Percentiles rank a stretch among this genome's conserved stretches.
These are phyloP conservation scores for Grantiella picta DNA, from an alignment of 2,113 vertebrate species.

Conservation along the genomic window DNA sequence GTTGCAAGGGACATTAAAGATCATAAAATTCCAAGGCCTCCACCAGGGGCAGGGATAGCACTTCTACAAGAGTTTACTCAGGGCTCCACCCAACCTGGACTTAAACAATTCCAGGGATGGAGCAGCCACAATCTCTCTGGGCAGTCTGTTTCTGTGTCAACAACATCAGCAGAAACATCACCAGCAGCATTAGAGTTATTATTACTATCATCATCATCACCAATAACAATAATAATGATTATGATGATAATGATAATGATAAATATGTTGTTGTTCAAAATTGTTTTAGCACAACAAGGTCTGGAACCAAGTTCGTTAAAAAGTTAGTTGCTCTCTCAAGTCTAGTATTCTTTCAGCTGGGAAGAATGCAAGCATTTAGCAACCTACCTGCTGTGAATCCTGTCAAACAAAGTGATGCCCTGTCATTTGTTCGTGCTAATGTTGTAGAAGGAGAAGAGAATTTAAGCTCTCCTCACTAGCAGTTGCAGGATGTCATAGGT, in stretches of 20 bases:
- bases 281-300: not conserved
- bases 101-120: not conserved
- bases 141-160: not conserved
- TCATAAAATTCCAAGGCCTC: not conserved
- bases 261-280: not conserved
- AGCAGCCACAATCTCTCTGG: not conserved
- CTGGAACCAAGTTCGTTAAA: not conserved
- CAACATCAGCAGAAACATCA: not conserved
- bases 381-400: not conserved
- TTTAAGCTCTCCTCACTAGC: not conserved
- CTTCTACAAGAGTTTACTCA: not conserved
- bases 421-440: not conserved
- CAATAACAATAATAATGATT: too few species aligned
- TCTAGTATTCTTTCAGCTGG: not conserved
- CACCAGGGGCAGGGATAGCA: not conserved
- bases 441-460: not conserved
- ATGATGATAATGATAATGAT: too few species aligned
- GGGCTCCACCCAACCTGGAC: fast-evolving
- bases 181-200: not conserved
- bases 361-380: not conserved
- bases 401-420: not conserved
- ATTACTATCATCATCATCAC: too few species aligned
- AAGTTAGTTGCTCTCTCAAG: not conserved
- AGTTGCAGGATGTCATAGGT: not conserved
- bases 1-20: not conserved